phyloP scores from a whole-genome alignment of 2,888 invertebrate species.

The Blera fallax region DNA sequence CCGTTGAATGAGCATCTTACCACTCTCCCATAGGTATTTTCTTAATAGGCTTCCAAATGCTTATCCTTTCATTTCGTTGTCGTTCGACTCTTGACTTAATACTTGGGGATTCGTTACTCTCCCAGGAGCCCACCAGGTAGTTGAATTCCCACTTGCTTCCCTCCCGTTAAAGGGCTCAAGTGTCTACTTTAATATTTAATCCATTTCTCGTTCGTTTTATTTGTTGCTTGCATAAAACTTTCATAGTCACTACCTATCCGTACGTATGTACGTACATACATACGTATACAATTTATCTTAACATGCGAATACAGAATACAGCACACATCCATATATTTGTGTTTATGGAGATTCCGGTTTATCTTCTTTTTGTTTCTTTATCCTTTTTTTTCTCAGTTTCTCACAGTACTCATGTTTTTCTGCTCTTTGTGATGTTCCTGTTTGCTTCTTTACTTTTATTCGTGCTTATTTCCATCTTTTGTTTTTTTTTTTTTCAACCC shows the following conservation, averaged over 20 bases:
- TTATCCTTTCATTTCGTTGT: conserved; percentile 32
- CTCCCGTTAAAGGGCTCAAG: conserved; percentile 55
- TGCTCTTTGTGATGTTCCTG: conserved; percentile 23
- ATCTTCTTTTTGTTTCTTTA: neutral
- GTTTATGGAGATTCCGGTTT: conserved; percentile 34
- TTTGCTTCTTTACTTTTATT: conserved; percentile 28
- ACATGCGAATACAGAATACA: conserved; percentile 6
- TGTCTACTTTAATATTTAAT: conserved; percentile 70
- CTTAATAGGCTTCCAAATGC: conserved; percentile 44
- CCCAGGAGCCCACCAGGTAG: neutral
- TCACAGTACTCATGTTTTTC: conserved; percentile 33
- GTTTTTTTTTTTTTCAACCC: too few relatives aligned
- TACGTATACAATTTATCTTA: conserved; percentile 33
- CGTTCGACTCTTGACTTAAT: conserved; percentile 49
- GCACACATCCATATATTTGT: conserved; percentile 29
- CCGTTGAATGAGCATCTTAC: neutral
- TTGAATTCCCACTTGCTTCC: neutral
- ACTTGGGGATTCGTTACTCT: conserved; percentile 23
- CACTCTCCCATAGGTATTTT: neutral
- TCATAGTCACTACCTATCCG: conserved; percentile 44
- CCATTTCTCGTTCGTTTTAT: conserved; percentile 52
- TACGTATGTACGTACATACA: too few relatives aligned
- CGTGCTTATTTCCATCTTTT: conserved; percentile 56
- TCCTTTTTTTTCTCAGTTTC: neutral
- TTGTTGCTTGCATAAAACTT: conserved; percentile 62